These are phyloP conservation scores for Lepisosteus oculatus DNA, from an alignment of 2,113 vertebrate species.

Conservation along the genomic window DNA sequence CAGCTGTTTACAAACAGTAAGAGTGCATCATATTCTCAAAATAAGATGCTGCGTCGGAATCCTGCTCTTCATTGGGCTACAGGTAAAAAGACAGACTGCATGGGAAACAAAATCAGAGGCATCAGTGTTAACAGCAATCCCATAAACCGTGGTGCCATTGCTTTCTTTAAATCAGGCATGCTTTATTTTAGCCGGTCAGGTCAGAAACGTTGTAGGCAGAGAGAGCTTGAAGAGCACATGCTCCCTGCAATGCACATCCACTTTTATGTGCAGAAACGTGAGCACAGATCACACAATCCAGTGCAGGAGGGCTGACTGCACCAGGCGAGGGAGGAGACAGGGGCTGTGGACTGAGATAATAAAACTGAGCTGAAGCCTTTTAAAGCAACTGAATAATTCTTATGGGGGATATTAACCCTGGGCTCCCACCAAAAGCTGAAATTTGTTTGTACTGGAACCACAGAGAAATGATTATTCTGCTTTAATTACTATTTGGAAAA, in stretches of 20 bases:
- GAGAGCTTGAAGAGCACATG: slow-evolving; percentile 20
- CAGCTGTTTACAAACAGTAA: too few species aligned
- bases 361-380: slow-evolving; percentile 19
- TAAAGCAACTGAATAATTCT: slow-evolving; percentile 30
- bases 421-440: slow-evolving; percentile 39
- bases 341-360: slow-evolving; percentile 37
- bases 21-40: too few species aligned
- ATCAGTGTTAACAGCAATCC: too few species aligned
- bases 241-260: not conserved
- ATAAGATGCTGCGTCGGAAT: too few species aligned
- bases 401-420: slow-evolving; percentile 20
- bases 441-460: slow-evolving; percentile 57
- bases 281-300: slow-evolving; percentile 14
- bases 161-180: too few species aligned
- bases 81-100: too few species aligned
- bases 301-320: not conserved
- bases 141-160: too few species aligned
- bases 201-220: slow-evolving; percentile 21
- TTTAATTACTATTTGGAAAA: slow-evolving; percentile 59
- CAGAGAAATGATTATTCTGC: slow-evolving; percentile 60
- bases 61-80: too few species aligned
- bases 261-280: slow-evolving; percentile 24
- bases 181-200: slow-evolving; percentile 24
- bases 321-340: not conserved
- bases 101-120: too few species aligned